Percentiles rank a stretch among this genome's conserved stretches.
These are phyloP conservation scores for Plutomurus gul DNA, from an alignment of 1,140 invertebrate genomes.

Conservation along the genomic window DNA sequence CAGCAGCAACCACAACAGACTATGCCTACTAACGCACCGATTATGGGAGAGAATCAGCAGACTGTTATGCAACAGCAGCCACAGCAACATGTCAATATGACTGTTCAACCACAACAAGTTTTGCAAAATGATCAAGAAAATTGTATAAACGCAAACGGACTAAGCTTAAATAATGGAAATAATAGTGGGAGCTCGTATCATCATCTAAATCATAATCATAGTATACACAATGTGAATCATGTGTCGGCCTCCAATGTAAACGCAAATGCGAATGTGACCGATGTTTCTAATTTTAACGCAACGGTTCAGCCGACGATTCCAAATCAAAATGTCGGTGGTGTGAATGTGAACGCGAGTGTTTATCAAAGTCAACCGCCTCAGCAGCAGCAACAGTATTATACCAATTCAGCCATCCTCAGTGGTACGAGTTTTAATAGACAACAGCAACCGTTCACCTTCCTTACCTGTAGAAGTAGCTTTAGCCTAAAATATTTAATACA, in stretches of 20 bases:
- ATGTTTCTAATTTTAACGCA: slow-evolving; percentile 29
- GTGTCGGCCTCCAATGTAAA: slow-evolving; percentile 24
- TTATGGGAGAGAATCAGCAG: slow-evolving; percentile 37
- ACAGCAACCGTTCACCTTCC: too few species aligned
- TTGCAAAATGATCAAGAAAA: slow-evolving; percentile 28
- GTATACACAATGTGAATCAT: slow-evolving; percentile 27
- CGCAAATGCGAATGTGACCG: slow-evolving; percentile 4
- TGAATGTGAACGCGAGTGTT: slow-evolving; percentile 7
- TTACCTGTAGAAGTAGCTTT: too few species aligned
- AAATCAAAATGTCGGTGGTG: slow-evolving; percentile 29
- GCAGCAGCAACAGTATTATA: slow-evolving; percentile 48
- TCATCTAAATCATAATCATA: slow-evolving; percentile 36
- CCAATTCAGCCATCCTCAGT: slow-evolving; percentile 43
- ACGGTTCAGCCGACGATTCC: slow-evolving; percentile 7
- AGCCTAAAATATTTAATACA: too few species aligned
- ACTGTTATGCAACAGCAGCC: slow-evolving; percentile 15
- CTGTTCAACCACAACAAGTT: slow-evolving; percentile 32
- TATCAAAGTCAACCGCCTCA: slow-evolving; percentile 50
- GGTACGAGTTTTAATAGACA: slow-evolving; percentile 31
- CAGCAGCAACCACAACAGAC: slow-evolving; percentile 47
- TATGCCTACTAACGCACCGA: slow-evolving; percentile 33
- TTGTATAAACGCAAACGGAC: slow-evolving; percentile 23
- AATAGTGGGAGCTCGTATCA: slow-evolving; percentile 15
- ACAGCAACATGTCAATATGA: neutral
- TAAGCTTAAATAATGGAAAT: slow-evolving; percentile 32